Conservation (phyloP, 1,140 invertebrate species). For the Cherax destructor region DNA sequence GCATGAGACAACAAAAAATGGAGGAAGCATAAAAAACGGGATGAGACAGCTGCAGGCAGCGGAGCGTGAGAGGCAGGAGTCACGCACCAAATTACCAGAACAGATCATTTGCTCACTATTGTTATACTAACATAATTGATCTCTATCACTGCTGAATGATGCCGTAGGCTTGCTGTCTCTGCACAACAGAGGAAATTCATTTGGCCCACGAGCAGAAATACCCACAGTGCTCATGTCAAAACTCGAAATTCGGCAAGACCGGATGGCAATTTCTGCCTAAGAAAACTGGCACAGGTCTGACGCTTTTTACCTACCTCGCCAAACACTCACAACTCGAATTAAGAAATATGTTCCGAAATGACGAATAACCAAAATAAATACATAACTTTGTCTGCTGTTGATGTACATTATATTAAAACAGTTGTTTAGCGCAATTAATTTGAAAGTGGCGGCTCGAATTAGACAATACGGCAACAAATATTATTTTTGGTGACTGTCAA, state of each 20-base stretch:
- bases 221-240: background rate
- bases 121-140: constrained; percentile 13
- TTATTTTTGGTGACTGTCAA: too few species aligned
- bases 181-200: background rate
- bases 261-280: background rate
- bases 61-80: constrained; percentile 22
- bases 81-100: constrained; percentile 3
- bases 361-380: too few species aligned
- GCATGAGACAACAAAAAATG: constrained; percentile 45
- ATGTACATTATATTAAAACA: too few species aligned
- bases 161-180: background rate
- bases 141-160: background rate
- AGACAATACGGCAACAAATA: too few species aligned
- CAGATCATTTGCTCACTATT: constrained; percentile 21
- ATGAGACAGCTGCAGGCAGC: constrained; percentile 26
- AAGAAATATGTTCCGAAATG: too few species aligned
- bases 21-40: constrained; percentile 55
- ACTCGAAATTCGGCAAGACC: background rate
- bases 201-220: too few species aligned
- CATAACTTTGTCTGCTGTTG: too few species aligned
- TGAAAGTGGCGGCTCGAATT: too few species aligned
- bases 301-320: background rate
- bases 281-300: background rate
- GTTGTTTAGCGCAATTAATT: too few species aligned
- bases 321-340: too few species aligned